These are phyloP conservation scores for Psittacula derbiana DNA, from an alignment of 2,797 vertebrate genomes.

Conservation along the genomic window DNA sequence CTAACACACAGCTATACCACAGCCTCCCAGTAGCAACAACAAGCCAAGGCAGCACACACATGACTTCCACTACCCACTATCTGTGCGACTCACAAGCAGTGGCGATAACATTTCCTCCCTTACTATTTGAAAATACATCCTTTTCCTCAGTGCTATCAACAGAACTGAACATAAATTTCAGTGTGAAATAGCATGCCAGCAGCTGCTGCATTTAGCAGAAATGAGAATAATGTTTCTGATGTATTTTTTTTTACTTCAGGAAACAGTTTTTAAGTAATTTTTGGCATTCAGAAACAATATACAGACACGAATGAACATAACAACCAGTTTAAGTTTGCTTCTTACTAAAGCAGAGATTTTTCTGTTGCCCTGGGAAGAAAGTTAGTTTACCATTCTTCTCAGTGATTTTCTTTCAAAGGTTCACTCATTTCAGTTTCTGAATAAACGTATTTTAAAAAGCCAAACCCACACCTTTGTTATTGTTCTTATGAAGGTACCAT, in stretches of 20 bases:
- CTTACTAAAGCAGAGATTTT: neutral
- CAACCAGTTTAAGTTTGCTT: neutral
- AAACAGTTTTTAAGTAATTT: conserved; percentile 4
- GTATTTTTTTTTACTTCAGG: neutral
- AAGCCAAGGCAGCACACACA: neutral
- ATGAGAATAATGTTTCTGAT: neutral
- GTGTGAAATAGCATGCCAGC: neutral
- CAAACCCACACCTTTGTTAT: neutral
- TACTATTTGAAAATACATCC: neutral
- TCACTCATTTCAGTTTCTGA: neutral
- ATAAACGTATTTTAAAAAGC: neutral
- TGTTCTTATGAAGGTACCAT: neutral
- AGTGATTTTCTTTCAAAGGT: neutral
- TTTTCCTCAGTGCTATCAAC: neutral
- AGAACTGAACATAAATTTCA: neutral
- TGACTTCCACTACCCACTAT: neutral
- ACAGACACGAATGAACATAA: neutral
- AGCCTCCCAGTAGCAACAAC: conserved; percentile 15
- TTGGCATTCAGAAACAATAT: neutral
- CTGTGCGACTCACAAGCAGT: neutral
- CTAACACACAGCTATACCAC: conserved; percentile 1
- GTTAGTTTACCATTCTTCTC: neutral
- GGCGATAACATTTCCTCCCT: neutral
- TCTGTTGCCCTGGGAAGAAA: neutral
- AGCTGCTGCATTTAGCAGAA: neutral